Percentiles rank a stretch among this genome's conserved stretches.
Evolutionary conservation across 2,797 vertebrate species (phyloP).

Genomic region (Pseudochromis fuscus): DNA sequence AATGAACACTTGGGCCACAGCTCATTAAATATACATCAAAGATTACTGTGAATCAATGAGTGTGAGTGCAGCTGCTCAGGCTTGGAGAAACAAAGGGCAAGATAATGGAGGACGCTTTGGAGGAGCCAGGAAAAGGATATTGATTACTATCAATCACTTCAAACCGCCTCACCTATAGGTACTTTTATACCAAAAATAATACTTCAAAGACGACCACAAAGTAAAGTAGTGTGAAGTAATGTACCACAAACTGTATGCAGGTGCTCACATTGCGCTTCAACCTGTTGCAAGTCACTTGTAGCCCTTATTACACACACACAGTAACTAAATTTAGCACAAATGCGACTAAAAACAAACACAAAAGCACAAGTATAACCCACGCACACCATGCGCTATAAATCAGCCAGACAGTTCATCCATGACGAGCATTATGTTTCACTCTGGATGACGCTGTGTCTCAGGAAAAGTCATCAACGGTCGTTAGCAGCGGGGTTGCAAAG

Average conservation of each 20-base stretch:
- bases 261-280: not conserved
- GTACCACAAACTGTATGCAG: not conserved
- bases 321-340: constrained; percentile 24
- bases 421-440: constrained; percentile 63
- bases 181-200: not conserved
- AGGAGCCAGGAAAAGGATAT: constrained; percentile 8
- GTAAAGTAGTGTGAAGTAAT: not conserved
- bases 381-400: constrained; percentile 40
- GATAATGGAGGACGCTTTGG: constrained; percentile 48
- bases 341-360: constrained; percentile 33
- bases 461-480: constrained; percentile 76
- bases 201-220: not conserved
- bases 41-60: constrained; percentile 59
- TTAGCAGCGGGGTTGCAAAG: constrained; percentile 30
- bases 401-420: constrained; percentile 47
- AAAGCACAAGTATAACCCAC: constrained; percentile 7
- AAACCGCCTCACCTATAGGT: not conserved
- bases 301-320: not conserved
- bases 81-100: constrained; percentile 23
- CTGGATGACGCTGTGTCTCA: constrained; percentile 66
- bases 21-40: constrained; percentile 84
- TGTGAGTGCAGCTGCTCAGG: constrained; percentile 51
- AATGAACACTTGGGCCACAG: constrained; percentile 64
- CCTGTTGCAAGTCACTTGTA: not conserved
- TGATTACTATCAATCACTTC: constrained; percentile 20